Base-by-base conservation (phyloP, 2,888 invertebrate species). In the Anorthoa munda region DNA sequence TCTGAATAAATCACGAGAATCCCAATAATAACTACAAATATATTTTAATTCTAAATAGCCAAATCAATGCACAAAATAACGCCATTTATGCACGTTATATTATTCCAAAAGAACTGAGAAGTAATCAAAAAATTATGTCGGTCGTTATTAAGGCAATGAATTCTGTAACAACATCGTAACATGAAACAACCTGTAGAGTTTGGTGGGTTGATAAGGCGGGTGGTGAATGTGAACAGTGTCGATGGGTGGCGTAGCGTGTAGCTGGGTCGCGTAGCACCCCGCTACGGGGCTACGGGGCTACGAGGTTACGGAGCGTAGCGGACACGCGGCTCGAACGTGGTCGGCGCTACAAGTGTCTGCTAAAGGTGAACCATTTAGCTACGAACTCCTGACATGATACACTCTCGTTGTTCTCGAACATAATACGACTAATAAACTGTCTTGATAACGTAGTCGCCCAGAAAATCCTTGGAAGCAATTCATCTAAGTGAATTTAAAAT, bases 261-360 rank as follows among this genome's bases (percentile, higher is more conserved):
- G 81, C 65, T 45, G 56, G 65, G 65, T 26, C 39, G 65, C 56
- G 77, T 69, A 66, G 66, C 51, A 70, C 63, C 63, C 55, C 18
- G 77, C 66, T 78, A 63, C 70, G 69, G 45, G 53, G 39, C 39
- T 31, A 31, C 31, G 31, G 46, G 31, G 53, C 53, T 53, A 66
- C 71, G 63, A 39, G 21, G 64, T 21, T 58, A 71, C 65, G 61
- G 51, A 78, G 58, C 55, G 72, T 83, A 83, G 79, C 73, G 74
- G 50, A 58, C 46, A 72, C 53, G 66, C 72, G 50, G 66, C 53
- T 68, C 51, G 60, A 73, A 58, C 58, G 66, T 83, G 66, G 60
- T 65, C 23, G 74, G 53, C 66, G 77, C 82, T 82, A 85, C 87
- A 86, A 84, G 87, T 86, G 87, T 77, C 74, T 74, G 67, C 66